Evolutionary conservation across 2,888 invertebrate species (phyloP).

Genomic region (Microdon myrmicae): DNA sequence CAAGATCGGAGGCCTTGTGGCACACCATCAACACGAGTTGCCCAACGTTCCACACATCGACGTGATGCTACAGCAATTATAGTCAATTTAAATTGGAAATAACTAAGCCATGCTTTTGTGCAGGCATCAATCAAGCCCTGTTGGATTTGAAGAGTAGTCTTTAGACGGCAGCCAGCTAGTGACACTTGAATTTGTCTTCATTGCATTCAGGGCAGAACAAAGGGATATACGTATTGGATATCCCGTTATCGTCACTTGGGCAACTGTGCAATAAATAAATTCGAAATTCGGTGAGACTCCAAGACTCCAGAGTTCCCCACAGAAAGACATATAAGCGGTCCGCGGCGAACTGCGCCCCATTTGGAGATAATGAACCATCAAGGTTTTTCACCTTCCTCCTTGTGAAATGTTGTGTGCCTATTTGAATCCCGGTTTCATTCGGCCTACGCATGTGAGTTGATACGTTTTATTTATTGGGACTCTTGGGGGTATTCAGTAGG

Average conservation of each 20-base stretch:
- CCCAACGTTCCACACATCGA: conserved; percentile 4
- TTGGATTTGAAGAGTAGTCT: conserved; percentile 5
- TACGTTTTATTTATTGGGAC: conserved; percentile 40
- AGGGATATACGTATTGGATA: conserved; percentile 13
- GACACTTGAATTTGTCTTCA: too few species aligned
- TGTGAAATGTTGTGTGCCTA: conserved; percentile 16
- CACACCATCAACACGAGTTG: conserved; percentile 24
- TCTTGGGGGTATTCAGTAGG: conserved; percentile 5
- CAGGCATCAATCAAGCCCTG: conserved; percentile 36
- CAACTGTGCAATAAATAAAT: neutral
- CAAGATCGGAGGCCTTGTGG: neutral
- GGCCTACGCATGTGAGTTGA: conserved; percentile 50
- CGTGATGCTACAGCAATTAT: conserved; percentile 25
- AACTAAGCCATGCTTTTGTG: conserved; percentile 16
- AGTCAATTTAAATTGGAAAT: conserved; percentile 15
- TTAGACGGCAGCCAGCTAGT: too few species aligned
- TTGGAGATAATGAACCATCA: conserved; percentile 45
- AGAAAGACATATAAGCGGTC: conserved; percentile 28
- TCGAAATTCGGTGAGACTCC: too few species aligned
- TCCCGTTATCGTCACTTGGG: conserved; percentile 17
- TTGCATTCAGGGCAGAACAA: neutral
- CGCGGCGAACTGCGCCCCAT: conserved; percentile 5
- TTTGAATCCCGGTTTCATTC: conserved; percentile 34
- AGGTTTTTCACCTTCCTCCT: conserved; percentile 40
- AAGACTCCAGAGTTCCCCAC: conserved; percentile 6